Evolutionary conservation across 2,888 invertebrate species (phyloP).

Genomic region (Clusia tigrina): DNA sequence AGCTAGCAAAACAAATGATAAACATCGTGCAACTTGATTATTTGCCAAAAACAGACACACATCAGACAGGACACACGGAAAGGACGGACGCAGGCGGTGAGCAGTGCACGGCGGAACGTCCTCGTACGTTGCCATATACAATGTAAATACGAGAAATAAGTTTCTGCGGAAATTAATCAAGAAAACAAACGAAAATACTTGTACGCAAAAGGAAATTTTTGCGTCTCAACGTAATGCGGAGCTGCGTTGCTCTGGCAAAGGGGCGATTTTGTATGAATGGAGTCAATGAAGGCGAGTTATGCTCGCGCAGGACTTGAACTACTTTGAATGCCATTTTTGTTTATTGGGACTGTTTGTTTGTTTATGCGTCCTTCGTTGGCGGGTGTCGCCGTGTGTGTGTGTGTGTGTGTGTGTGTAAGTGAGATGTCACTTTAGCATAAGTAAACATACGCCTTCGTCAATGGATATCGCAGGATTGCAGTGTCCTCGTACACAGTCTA

Average conservation of each 20-base stretch:
- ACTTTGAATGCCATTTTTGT: not conserved
- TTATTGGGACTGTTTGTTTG: too few relatives aligned
- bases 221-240: conserved; percentile 6
- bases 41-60: conserved; percentile 42
- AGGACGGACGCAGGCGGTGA: not conserved
- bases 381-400: not conserved
- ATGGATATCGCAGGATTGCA: too few relatives aligned
- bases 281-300: not conserved
- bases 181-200: conserved; percentile 35
- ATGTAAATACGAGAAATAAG: conserved; percentile 29
- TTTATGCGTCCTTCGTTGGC: too few relatives aligned
- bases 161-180: conserved; percentile 44
- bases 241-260: not conserved
- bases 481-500: too few relatives aligned
- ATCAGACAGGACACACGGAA: conserved; percentile 5
- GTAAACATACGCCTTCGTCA: too few relatives aligned
- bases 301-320: not conserved
- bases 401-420: too few relatives aligned
- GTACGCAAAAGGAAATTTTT: conserved; percentile 24
- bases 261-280: conserved; percentile 5
- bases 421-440: too few relatives aligned
- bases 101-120: too few relatives aligned
- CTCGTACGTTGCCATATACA: conserved; percentile 5
- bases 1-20: conserved; percentile 2
- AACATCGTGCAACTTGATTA: conserved; percentile 35